These are phyloP conservation scores for Nasua narica DNA, from an alignment of 2,797 vertebrate genomes.

Conservation along the genomic window DNA sequence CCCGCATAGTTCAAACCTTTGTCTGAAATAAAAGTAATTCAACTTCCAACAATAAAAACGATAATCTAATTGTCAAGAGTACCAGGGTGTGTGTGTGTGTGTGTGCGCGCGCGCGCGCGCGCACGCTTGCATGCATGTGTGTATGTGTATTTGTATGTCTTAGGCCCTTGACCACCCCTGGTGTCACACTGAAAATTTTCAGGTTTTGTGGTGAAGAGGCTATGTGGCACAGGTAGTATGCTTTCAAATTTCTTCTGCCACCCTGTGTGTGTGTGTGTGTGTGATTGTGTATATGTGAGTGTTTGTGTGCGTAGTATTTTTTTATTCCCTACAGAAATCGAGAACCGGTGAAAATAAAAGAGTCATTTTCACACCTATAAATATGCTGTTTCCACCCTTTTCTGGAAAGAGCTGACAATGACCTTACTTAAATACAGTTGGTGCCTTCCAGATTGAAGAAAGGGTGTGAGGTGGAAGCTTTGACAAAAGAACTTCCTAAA, in stretches of 20 bases:
- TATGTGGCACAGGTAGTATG: neutral
- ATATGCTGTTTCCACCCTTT: neutral
- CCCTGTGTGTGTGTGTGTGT: neutral
- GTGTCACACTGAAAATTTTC: neutral
- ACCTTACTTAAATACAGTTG: neutral
- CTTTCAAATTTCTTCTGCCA: neutral
- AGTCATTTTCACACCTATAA: neutral
- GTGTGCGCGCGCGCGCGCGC: too few species aligned
- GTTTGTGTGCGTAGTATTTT: neutral
- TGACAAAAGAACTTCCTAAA: neutral
- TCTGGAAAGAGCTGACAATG: neutral
- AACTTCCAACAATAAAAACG: neutral
- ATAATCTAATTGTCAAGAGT: neutral
- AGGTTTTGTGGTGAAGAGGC: neutral
- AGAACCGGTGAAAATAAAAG: neutral
- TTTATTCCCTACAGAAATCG: neutral
- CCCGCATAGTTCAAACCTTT: neutral
- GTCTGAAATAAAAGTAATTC: neutral
- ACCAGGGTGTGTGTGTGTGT: neutral
- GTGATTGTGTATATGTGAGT: neutral
- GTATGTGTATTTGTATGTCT: neutral
- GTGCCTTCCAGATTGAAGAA: neutral
- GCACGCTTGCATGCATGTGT: neutral
- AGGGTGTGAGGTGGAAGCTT: neutral
- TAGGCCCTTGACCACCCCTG: neutral